These are phyloP conservation scores for Aphaenogaster floridana DNA, from an alignment of 1,140 invertebrate genomes.

Conservation along the genomic window DNA sequence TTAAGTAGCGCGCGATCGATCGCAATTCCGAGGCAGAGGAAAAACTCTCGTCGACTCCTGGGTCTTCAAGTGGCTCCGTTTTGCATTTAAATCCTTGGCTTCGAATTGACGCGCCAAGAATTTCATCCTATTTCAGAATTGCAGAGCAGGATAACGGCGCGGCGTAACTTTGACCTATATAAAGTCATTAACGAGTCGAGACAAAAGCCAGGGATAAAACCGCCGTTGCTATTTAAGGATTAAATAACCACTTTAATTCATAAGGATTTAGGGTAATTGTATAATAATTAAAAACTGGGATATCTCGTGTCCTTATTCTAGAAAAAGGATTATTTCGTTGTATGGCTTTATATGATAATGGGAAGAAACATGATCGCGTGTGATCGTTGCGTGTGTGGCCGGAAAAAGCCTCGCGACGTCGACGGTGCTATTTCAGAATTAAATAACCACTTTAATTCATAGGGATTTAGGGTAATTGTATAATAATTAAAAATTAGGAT, in stretches of 20 bases:
- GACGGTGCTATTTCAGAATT: not conserved
- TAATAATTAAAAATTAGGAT: not conserved
- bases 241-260: not conserved
- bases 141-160: not conserved
- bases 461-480: not conserved
- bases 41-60: not conserved
- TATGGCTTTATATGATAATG: not conserved
- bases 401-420: no score
- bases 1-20: not conserved
- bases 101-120: not conserved
- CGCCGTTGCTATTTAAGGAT: not conserved
- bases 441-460: not conserved
- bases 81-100: not conserved
- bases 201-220: conserved; percentile 27
- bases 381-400: not conserved
- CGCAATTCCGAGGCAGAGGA: not conserved
- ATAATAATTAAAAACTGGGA: not conserved
- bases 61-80: not conserved
- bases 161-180: conserved; percentile 25
- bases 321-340: not conserved
- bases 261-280: not conserved
- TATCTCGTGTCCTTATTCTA: not conserved
- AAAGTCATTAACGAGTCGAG: conserved; percentile 13
- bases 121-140: conserved; percentile 37
- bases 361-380: no score